phyloP scores from a whole-genome alignment of 1,140 invertebrate species.

The Monomorium pharaonis region DNA sequence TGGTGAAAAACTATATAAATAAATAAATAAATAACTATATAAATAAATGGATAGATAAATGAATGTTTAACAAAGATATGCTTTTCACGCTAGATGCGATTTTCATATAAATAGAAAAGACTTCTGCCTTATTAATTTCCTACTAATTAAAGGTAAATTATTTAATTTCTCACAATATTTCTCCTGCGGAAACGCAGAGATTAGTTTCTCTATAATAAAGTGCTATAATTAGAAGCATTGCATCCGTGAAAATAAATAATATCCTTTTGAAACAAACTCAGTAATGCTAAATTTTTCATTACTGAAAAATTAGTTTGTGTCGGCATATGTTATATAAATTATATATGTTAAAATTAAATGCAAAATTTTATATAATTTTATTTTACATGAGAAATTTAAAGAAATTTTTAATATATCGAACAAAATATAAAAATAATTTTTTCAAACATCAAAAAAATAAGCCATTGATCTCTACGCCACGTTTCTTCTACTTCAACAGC shows the following conservation, averaged over 20 bases:
- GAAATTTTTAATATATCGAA: not conserved
- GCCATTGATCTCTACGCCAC: not conserved
- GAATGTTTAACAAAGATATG: not conserved
- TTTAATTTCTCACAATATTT: not conserved
- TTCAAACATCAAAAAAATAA: not conserved
- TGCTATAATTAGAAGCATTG: not conserved
- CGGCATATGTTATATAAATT: no score
- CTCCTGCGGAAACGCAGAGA: not conserved
- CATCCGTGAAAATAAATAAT: not conserved
- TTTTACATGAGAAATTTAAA: not conserved
- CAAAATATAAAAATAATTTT: not conserved
- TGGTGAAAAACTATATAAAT: not conserved
- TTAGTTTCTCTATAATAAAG: not conserved
- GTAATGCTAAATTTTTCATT: not conserved
- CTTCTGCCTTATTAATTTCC: not conserved
- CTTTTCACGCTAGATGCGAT: not conserved
- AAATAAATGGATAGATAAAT: not conserved
- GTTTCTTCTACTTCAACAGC: not conserved
- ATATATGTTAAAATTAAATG: not conserved
- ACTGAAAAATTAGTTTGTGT: no score
- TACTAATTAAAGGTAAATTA: not conserved
- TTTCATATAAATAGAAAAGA: not conserved
- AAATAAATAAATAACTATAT: not conserved
- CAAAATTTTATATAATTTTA: not conserved
- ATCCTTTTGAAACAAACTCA: not conserved